These are phyloP conservation scores for Rhinichthys klamathensis DNA, from an alignment of 2,113 vertebrate species.

Conservation along the genomic window DNA sequence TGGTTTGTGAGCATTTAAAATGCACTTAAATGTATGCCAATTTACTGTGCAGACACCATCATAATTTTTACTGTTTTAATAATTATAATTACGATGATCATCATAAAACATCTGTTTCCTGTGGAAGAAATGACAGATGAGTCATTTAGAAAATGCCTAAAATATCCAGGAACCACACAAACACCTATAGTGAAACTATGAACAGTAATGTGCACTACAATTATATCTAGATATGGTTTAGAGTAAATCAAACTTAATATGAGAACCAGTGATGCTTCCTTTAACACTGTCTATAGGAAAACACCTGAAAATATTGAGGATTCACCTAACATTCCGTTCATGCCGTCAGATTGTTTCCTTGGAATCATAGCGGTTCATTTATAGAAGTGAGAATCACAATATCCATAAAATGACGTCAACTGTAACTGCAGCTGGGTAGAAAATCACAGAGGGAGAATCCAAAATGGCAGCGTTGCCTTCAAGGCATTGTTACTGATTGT, in stretches of 20 bases:
- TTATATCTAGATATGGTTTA: neutral
- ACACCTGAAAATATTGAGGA: neutral
- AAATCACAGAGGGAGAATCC: neutral
- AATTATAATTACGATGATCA: neutral
- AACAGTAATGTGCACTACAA: neutral
- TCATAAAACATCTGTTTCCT: neutral
- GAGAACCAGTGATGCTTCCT: neutral
- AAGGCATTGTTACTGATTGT: neutral
- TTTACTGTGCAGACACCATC: neutral
- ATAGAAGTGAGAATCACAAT: neutral
- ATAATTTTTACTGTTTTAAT: neutral
- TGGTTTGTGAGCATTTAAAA: neutral
- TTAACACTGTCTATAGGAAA: neutral
- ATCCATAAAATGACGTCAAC: neutral
- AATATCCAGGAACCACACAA: neutral
- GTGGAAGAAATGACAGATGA: neutral
- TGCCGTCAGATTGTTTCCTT: neutral
- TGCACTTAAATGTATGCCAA: neutral
- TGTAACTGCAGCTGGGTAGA: neutral
- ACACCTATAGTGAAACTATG: neutral
- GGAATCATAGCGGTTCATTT: neutral
- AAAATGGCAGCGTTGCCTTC: neutral
- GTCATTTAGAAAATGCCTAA: neutral
- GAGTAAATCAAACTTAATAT: neutral
- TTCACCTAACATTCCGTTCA: neutral